Conservation (phyloP, 2,888 invertebrate genomes). For the Stenoptilia bipunctidactyla region DNA sequence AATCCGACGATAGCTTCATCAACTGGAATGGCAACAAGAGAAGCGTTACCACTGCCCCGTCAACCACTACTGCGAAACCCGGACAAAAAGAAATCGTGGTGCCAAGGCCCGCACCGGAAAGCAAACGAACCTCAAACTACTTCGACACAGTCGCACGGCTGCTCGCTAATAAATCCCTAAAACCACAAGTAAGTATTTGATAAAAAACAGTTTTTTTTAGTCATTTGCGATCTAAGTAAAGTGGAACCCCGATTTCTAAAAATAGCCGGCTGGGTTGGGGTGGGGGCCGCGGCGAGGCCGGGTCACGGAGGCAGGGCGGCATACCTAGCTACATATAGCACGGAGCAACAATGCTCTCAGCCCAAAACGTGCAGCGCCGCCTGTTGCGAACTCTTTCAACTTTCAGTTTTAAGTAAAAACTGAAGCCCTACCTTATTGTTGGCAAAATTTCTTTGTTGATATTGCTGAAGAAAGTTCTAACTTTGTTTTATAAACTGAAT, state of each 20-base stretch:
- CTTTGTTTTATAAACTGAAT: background rate
- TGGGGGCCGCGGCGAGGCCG: constrained; percentile 59
- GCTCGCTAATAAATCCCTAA: constrained; percentile 56
- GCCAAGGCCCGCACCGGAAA: constrained; percentile 68
- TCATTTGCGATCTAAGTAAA: background rate
- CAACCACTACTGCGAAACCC: constrained; percentile 30
- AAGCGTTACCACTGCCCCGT: constrained; percentile 46
- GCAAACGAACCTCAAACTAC: constrained; percentile 43
- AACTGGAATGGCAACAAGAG: constrained; percentile 66
- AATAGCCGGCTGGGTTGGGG: constrained; percentile 58
- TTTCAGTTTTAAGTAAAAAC: too few species aligned
- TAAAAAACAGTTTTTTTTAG: background rate
- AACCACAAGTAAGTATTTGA: constrained; percentile 65
- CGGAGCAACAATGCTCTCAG: constrained; percentile 4
- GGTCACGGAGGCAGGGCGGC: constrained; percentile 30
- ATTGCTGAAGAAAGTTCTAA: background rate
- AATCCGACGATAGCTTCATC: constrained; percentile 61
- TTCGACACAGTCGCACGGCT: constrained; percentile 65
- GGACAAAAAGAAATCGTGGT: constrained; percentile 77
- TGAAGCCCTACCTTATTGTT: too few species aligned
- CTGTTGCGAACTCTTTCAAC: too few species aligned
- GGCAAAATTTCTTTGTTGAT: too few species aligned
- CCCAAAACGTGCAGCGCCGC: too few species aligned
- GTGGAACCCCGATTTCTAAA: constrained; percentile 42
- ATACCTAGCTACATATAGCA: constrained; percentile 17